phyloP scores from a whole-genome alignment of 2,888 invertebrate species.

The Slavum lentiscoides region DNA sequence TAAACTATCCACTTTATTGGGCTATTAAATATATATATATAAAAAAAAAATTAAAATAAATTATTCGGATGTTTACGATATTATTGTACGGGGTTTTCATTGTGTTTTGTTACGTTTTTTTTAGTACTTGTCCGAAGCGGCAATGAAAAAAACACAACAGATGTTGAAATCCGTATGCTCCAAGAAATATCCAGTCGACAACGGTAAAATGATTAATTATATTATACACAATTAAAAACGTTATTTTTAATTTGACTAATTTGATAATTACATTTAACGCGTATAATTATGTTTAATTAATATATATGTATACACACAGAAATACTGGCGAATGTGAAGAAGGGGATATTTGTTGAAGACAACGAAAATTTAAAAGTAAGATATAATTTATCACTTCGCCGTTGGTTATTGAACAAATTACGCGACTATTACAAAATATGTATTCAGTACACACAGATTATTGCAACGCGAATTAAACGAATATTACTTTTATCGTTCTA shows the following conservation, averaged over 20 bases:
- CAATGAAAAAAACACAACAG: conserved; percentile 18
- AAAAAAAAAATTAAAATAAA: no score
- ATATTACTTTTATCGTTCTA: conserved; percentile 13
- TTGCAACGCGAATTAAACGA: neutral
- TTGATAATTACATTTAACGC: neutral
- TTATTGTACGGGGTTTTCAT: neutral
- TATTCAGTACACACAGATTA: no score
- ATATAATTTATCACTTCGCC: neutral
- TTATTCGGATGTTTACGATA: no score
- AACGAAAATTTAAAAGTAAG: conserved; percentile 24
- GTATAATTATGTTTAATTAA: neutral
- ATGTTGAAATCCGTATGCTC: conserved; percentile 41
- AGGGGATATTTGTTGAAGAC: conserved; percentile 7
- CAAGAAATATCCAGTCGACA: conserved; percentile 13
- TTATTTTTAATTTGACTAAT: neutral
- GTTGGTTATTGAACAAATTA: neutral
- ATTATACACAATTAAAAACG: neutral
- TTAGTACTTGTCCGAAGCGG: conserved; percentile 32
- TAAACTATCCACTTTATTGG: no score
- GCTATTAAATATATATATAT: no score
- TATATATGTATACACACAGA: neutral
- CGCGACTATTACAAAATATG: no score
- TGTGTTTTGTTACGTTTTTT: neutral
- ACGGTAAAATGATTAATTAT: neutral
- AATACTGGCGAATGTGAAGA: neutral